Evolutionary conservation across 30 jellyfish, hydroid and myxozoan species (phyloP), one percentile per base, ranked within the genome.

Genomic region (Chironex yamaguchii): DNA sequence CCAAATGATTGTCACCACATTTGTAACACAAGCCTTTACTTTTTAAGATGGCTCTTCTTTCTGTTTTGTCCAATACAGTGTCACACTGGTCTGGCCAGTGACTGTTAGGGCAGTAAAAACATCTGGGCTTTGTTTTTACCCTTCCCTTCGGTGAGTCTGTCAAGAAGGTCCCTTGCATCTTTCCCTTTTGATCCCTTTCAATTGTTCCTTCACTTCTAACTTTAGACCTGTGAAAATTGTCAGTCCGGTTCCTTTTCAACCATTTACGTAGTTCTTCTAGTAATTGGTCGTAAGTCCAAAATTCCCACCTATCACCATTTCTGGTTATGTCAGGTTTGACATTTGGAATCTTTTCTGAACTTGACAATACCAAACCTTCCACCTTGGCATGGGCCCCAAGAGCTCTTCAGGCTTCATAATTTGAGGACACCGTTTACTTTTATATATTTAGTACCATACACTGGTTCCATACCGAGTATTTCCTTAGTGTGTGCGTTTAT

Each of bases 11-110:
- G 27, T 63, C 90, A 0, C 90, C 83, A 79, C 90, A 79, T 36
- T 79, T 79, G 21, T 62, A 79, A 25, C 90, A 79, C 4, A 49
- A 21, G n/a, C 90, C 90, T 20, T 58, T 63, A 62, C 72, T 79
- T 42, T 63, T 79, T 72, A 79, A 29, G 13, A 79, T 79, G 17
- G 63, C 74, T 50, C 31, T 79, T 36, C 90, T 79, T 24, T 79
- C 82, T 63, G 48, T 62, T 26, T 32, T 63, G 54, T 36, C 83
- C 24, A 21, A 23, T n/a, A 79, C 73, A 34, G 34, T 33, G 26
- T 79, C 58, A 36, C 90, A 62, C 31, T 79, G 51, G 48, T 79
- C 90, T 33, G 83, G 90, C 90, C 90, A 79, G 72, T 79, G 90
- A 58, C 66, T 79, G 30, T 36, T 79, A 34, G 89, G 89, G 28